Evolutionary conservation across 2,113 vertebrate genomes (phyloP), one percentile per base, ranked within the genome.

Genomic region (Rhadina sibilatrix): DNA sequence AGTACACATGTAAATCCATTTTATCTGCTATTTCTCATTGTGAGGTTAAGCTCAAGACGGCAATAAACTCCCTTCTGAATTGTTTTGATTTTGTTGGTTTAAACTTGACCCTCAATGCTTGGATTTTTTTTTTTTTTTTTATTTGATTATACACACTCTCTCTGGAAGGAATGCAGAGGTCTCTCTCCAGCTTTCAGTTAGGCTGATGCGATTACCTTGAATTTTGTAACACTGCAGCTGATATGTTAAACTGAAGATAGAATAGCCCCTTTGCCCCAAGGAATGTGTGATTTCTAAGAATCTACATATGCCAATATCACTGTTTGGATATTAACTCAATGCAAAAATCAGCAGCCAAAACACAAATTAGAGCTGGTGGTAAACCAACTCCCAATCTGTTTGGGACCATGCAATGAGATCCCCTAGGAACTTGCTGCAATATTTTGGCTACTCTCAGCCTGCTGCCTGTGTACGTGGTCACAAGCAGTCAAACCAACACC

Each of bases 281-380:
- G 64, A 61, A 75, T 2, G 4, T 56, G 72, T 63, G 75, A 95
- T 89, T 95, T 96, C 94, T 84, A 96, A 95, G 93, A 94, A 95
- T 87, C 90, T 91, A 54, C 69, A 90, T 52, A 87, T 28, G 63
- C 89, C 76, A 89, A 68, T 82, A 61, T 91, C 6, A 3, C 75
- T 74, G 78, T 47, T 85, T 72, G 78, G 76, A 40, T 92, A 96
- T 87, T 96, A 89, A 95, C 79, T 89, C 66, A 87, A 54, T 56
- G 54, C 61, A 95, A 93, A 93, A 93, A 78, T 75, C 72, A 85
- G 74, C 88, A 95, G 93, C 88, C 97, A 97, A 95, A 92, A 92
- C 87, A 88, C 85, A 89, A 93, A 94, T 96, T 94, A 93, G 63
- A 81, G 76, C 77, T 87, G 72, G 83, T 93, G 69, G 92, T 80